Conservation (phyloP, 2,797 vertebrate genomes). For the Sciaenops ocellatus region DNA sequence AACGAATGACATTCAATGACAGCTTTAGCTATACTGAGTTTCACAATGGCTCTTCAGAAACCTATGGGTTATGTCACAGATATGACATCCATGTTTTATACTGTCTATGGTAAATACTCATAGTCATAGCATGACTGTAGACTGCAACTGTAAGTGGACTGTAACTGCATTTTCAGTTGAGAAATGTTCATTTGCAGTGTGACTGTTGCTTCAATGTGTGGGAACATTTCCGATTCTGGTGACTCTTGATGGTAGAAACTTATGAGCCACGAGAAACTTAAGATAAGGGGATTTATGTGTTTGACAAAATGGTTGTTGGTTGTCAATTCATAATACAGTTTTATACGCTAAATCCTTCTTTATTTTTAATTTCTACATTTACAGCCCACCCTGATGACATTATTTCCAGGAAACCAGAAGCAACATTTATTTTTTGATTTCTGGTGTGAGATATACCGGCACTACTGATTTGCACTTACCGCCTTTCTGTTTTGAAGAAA, state of each 20-base stretch:
- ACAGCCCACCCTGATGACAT: background rate
- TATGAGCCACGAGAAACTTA: background rate
- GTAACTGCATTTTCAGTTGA: no score
- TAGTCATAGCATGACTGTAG: no score
- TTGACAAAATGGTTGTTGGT: background rate
- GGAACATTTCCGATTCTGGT: background rate
- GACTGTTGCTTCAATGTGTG: no score
- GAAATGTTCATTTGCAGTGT: no score
- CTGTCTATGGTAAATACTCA: no score
- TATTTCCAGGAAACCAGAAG: background rate
- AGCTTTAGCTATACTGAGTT: no score
- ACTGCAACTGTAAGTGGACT: no score
- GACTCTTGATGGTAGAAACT: background rate
- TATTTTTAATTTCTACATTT: background rate
- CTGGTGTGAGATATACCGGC: background rate
- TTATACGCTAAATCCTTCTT: background rate
- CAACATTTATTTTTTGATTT: background rate
- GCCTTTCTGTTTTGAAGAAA: slow-evolving; percentile 9
- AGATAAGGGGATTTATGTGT: background rate
- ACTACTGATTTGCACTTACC: background rate
- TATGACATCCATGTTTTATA: no score
- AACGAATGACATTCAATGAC: no score
- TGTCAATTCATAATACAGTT: background rate
- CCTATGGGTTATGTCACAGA: no score
- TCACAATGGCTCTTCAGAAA: no score